These are phyloP conservation scores for Ammospiza nelsoni DNA, from an alignment of 2,113 vertebrate species.

Conservation along the genomic window DNA sequence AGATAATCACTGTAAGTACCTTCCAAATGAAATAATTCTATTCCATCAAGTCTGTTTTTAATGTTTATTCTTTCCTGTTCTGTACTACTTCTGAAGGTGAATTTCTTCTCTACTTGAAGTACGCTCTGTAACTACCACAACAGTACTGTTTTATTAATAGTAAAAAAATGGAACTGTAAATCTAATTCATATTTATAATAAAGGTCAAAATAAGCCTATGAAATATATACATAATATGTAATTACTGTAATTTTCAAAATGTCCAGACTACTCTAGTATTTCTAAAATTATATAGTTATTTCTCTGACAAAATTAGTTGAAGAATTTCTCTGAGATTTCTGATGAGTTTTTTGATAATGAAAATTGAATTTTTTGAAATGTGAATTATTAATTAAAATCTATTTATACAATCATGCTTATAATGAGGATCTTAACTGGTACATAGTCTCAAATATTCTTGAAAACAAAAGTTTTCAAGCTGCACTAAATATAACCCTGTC, in stretches of 20 bases:
- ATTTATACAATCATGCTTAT: neutral
- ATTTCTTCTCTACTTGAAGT: neutral
- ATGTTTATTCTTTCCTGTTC: neutral
- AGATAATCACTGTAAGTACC: neutral
- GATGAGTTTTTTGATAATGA: neutral
- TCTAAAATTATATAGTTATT: neutral
- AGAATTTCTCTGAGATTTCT: neutral
- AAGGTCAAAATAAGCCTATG: neutral
- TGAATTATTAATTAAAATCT: neutral
- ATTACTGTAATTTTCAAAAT: neutral
- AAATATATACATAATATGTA: neutral
- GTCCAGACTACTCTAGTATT: neutral
- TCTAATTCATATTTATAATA: neutral
- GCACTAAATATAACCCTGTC: neutral
- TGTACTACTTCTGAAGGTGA: neutral
- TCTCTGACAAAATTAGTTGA: neutral
- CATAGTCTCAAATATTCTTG: neutral
- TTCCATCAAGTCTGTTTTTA: neutral
- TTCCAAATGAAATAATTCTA: neutral
- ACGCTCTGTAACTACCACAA: neutral
- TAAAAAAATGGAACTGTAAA: neutral
- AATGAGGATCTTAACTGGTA: neutral
- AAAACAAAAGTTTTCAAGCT: neutral
- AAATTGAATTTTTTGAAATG: neutral
- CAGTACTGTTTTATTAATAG: neutral